Evolutionary conservation across 1,140 invertebrate genomes (phyloP).

Genomic region (Heterodera schachtii): DNA sequence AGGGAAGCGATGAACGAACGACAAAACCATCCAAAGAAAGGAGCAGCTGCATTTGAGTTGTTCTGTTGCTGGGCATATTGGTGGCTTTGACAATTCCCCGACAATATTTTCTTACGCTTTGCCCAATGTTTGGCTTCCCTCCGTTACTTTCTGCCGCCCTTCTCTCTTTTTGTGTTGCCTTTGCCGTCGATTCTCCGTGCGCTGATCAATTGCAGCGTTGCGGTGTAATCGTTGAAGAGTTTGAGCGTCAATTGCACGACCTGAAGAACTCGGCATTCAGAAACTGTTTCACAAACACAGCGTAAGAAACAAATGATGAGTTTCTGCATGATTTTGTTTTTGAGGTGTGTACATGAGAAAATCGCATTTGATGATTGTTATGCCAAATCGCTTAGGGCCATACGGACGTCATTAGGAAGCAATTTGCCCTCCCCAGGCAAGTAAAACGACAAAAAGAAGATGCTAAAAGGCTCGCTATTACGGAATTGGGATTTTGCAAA

Average conservation of each 20-base stretch:
- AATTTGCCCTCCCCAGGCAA: conserved; percentile 11
- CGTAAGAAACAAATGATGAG: conserved; percentile 28
- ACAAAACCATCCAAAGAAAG: too few relatives aligned
- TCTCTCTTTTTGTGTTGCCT: neutral
- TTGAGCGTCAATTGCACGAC: conserved; percentile 56
- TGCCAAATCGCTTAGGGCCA: conserved; percentile 41
- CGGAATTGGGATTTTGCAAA: neutral
- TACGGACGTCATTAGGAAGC: conserved; percentile 46
- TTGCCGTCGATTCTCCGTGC: conserved; percentile 42
- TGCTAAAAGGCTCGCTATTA: neutral
- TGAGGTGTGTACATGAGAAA: conserved; percentile 53
- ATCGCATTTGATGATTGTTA: conserved; percentile 54
- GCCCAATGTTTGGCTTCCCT: neutral
- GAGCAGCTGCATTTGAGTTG: too few relatives aligned
- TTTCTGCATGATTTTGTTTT: conserved; percentile 16
- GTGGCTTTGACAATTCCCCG: neutral
- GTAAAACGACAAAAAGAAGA: neutral
- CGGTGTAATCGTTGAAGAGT: conserved; percentile 52
- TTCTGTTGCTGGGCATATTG: too few relatives aligned
- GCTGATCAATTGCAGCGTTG: conserved; percentile 52
- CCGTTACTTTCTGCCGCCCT: neutral
- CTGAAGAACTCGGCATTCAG: conserved; percentile 48
- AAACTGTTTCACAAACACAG: conserved; percentile 47
- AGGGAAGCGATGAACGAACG: neutral
- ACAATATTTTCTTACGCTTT: neutral